Conservation (phyloP, 2,888 invertebrate genomes). For the Anticlea derivata region DNA sequence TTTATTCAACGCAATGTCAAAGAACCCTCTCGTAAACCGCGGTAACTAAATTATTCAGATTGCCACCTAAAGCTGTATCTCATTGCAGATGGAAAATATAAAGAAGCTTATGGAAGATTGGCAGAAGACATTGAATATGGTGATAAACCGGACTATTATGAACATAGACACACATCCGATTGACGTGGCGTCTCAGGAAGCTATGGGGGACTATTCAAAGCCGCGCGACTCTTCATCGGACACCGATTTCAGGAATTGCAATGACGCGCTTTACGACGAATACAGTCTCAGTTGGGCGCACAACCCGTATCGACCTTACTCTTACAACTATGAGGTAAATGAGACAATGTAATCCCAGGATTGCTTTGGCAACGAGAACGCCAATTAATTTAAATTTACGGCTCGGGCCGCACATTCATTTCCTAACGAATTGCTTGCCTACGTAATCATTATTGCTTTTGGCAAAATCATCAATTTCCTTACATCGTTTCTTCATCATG, state of each 20-base stretch:
- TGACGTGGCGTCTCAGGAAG: slow-evolving; percentile 64
- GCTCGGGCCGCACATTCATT: neutral
- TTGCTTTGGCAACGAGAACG: slow-evolving; percentile 13
- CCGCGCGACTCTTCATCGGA: slow-evolving; percentile 58
- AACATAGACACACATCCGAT: slow-evolving; percentile 54
- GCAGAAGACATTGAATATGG: slow-evolving; percentile 68
- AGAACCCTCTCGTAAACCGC: slow-evolving; percentile 21
- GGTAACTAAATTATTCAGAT: slow-evolving; percentile 10
- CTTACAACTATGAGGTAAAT: slow-evolving; percentile 54
- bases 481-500: neutral
- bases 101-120: slow-evolving; percentile 69
- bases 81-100: slow-evolving; percentile 65
- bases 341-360: slow-evolving; percentile 8
- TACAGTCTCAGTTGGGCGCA: slow-evolving; percentile 57
- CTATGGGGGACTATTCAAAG: slow-evolving; percentile 69
- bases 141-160: slow-evolving; percentile 58
- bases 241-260: slow-evolving; percentile 53
- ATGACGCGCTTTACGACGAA: slow-evolving; percentile 56
- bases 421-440: neutral
- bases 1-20: slow-evolving; percentile 24
- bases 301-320: slow-evolving; percentile 49
- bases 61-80: slow-evolving; percentile 7
- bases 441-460: neutral
- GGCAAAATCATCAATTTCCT: neutral
- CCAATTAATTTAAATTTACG: slow-evolving; percentile 20